Evolutionary conservation across 1,140 invertebrate genomes (phyloP), one percentile per base, ranked within the genome.

Genomic region (Bombus superbus): DNA sequence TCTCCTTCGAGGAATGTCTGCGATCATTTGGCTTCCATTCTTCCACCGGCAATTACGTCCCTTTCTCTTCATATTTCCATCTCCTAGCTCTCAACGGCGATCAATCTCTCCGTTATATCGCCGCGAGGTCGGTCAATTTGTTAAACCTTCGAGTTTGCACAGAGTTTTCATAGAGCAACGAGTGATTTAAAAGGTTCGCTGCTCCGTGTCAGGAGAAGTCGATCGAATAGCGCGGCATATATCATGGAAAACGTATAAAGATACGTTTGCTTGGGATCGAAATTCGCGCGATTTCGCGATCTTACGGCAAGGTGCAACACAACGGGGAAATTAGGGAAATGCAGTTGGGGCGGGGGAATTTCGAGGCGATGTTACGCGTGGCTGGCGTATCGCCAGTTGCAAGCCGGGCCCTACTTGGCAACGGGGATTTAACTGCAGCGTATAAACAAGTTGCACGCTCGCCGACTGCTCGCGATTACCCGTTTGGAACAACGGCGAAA

Each of bases 301-400:
- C 15, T 66, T 32, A 32, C 5, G 64, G 10, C 3, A 64, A 64
- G 11, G 3, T 5, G 28, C 28, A 79, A 42, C 35, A 47, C 35
- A 47, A 28, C 40, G 9, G 42, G 28, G 64, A 68, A 66, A 68
- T 79, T 79, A 66, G 77, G 62, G 47, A 79, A 79, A 79, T 68
- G 77, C 6, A 68, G 64, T 32, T 25, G 40, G 18, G 32, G 28
- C 13, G 32, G 62, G 42, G 32, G 35, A 57, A 53, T 57, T 57
- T 38, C 25, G 0, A 28, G 25, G 57, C 25, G 62, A 38, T 47
- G 62, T 66, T 68, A 47, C n/a, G 64, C 62, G 75, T 40, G 75
- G 38, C 64, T 79, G 77, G 77, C 77, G 77, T 68, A 47, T 79
- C 77, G 77, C 77, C 77, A 79, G 68, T 79, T 32, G 77, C 64